phyloP scores from a whole-genome alignment of 1,140 invertebrate species.

The Thaumetopoea pityocampa region DNA sequence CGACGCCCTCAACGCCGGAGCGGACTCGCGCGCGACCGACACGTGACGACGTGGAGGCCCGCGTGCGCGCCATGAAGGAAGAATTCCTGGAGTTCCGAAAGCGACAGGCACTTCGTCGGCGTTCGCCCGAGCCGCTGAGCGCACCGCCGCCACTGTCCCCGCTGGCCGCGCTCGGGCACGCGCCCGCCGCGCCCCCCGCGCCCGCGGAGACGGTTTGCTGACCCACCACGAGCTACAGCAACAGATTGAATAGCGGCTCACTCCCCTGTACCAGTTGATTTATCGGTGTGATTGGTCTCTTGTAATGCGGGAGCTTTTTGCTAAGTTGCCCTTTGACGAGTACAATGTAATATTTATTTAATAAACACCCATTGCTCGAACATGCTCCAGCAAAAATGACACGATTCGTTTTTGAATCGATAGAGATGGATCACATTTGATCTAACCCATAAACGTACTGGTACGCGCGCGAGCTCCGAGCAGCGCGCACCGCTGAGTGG shows the following conservation, averaged over 20 bases:
- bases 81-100: conserved; percentile 95
- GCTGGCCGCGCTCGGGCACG: conserved; percentile 32
- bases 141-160: conserved; percentile 80
- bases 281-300: too few relatives aligned
- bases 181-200: conserved; percentile 74
- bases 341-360: conserved; percentile 2
- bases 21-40: conserved; percentile 78
- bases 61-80: conserved; percentile 95
- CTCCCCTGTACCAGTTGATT: too few relatives aligned
- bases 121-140: conserved; percentile 76
- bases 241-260: too few relatives aligned
- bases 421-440: not conserved
- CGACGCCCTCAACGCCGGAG: conserved; percentile 81
- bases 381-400: conserved; percentile 4
- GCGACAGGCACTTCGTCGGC: conserved; percentile 85
- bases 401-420: conserved; percentile 1
- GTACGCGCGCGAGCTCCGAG: too few relatives aligned
- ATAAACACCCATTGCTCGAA: conserved; percentile 9
- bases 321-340: conserved; percentile 2
- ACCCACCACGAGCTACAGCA: too few relatives aligned
- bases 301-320: too few relatives aligned
- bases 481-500: too few relatives aligned
- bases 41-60: conserved; percentile 86
- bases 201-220: conserved; percentile 54
- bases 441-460: not conserved